Evolutionary conservation across 2,113 vertebrate species (phyloP).

Genomic region (Solea senegalensis): DNA sequence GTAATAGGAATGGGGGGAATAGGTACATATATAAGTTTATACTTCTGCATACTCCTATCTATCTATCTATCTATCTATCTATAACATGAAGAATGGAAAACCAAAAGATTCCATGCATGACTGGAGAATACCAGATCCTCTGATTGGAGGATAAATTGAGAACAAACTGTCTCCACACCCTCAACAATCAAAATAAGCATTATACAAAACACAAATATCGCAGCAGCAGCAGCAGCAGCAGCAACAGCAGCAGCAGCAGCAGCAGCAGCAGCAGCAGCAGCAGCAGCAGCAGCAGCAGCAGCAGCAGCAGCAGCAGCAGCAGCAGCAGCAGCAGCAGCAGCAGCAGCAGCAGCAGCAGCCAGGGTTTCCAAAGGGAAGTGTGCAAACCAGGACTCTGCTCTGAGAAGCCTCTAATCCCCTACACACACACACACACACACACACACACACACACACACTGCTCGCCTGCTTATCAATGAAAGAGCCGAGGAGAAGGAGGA

Average conservation of each 20-base stretch:
- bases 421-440: background rate
- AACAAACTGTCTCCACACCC: constrained; percentile 22
- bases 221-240: constrained; percentile 21
- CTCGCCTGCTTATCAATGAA: constrained; percentile 73
- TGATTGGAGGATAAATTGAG: constrained; percentile 46
- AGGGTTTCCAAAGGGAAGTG: constrained; percentile 70
- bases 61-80: too few species aligned
- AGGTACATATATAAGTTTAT: background rate
- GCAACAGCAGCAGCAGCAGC: too few species aligned
- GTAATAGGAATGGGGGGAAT: too few species aligned
- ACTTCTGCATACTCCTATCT: too few species aligned
- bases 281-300: constrained; percentile 19
- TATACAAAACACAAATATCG: constrained; percentile 29
- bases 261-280: constrained; percentile 8
- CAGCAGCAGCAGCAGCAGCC: constrained; percentile 29
- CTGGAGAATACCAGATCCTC: constrained; percentile 32
- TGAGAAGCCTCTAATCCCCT: constrained; percentile 71
- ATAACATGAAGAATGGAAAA: background rate
- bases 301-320: constrained; percentile 11
- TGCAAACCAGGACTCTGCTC: constrained; percentile 48
- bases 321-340: too few species aligned
- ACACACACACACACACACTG: constrained; percentile 22
- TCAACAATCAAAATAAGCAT: constrained; percentile 22
- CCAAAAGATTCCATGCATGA: constrained; percentile 14
- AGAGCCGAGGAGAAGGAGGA: constrained; percentile 45